These are phyloP conservation scores for Rotaria sp. DNA, from an alignment of 2,888 invertebrate species.

Conservation along the genomic window DNA sequence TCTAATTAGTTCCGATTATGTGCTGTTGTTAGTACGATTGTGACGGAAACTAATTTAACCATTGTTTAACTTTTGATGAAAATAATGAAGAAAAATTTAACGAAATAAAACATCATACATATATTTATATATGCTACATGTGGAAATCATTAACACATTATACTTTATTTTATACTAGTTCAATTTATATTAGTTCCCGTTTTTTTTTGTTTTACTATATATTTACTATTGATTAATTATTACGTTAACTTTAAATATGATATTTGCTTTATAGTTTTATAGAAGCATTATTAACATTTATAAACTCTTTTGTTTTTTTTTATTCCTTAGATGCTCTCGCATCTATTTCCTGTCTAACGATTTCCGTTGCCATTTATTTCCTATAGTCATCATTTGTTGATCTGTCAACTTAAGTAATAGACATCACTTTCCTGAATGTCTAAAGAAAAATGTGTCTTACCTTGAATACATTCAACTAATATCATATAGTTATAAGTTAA, in stretches of 20 bases:
- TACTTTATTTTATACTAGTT: no score
- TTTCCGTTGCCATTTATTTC: constrained; percentile 14
- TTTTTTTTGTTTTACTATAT: no score
- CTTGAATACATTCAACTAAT: neutral
- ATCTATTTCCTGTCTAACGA: constrained; percentile 2
- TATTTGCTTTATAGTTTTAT: no score
- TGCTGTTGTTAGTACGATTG: neutral
- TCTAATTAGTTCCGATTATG: neutral
- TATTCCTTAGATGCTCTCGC: neutral
- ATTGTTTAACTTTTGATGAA: neutral
- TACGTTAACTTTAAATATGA: no score
- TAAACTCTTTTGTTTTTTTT: neutral
- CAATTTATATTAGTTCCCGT: no score
- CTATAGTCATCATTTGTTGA: neutral
- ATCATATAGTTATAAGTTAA: neutral
- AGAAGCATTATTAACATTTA: neutral
- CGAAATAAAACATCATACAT: neutral
- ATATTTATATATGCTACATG: no score
- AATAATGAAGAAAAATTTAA: neutral
- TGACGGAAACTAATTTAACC: neutral
- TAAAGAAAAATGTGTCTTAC: neutral
- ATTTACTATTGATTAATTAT: no score
- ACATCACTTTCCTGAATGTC: neutral
- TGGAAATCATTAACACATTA: no score
- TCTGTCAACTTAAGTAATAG: constrained; percentile 4